Conservation (phyloP, 2,113 vertebrate genomes). For the Phalacrocorax carbo region DNA sequence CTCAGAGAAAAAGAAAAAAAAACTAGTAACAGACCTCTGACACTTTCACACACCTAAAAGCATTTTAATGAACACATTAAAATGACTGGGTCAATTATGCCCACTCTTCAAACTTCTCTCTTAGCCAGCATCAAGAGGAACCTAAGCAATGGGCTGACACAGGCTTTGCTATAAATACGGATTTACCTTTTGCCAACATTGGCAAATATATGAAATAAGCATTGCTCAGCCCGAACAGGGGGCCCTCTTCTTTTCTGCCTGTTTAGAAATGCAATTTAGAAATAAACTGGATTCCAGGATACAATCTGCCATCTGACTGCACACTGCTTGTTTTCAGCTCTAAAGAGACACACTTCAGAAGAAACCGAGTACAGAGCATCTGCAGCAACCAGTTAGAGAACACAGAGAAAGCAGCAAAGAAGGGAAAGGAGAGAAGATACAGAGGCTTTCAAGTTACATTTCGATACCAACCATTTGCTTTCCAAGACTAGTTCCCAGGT, state of each 20-base stretch:
- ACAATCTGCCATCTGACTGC: neutral
- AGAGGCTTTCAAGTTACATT: neutral
- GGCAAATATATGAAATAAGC: neutral
- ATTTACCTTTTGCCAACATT: slow-evolving; percentile 7
- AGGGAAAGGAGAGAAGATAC: neutral
- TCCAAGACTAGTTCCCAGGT: neutral
- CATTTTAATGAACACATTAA: neutral
- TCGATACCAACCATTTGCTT: neutral
- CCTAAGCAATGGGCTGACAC: slow-evolving; percentile 38
- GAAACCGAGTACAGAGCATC: neutral
- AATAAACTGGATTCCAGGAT: neutral
- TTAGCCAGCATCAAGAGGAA: neutral
- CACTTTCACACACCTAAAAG: neutral
- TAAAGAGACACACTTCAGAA: neutral
- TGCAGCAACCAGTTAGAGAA: neutral
- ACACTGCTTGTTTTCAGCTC: neutral
- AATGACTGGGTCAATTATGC: neutral
- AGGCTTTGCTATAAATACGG: slow-evolving; percentile 36
- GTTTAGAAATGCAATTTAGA: neutral
- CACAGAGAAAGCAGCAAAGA: neutral
- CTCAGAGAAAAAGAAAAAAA: neutral
- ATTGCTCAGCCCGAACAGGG: neutral
- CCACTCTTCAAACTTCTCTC: neutral
- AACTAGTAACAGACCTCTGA: neutral
- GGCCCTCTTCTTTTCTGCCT: neutral